These are phyloP conservation scores for Gila orcuttii DNA, from an alignment of 2,113 vertebrate species.

Conservation along the genomic window DNA sequence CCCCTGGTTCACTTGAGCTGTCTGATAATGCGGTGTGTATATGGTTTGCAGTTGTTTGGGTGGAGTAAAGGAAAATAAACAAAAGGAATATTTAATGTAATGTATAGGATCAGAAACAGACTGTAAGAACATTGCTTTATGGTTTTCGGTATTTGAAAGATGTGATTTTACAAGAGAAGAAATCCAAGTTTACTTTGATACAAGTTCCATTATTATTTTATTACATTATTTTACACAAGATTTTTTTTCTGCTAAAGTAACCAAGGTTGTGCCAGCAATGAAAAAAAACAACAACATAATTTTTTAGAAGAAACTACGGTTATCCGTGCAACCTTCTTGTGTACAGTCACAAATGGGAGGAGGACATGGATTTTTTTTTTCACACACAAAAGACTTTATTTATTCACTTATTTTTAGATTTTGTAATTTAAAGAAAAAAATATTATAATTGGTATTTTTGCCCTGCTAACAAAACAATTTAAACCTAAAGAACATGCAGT, in stretches of 20 bases:
- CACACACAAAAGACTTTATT: no score
- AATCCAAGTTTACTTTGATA: not conserved
- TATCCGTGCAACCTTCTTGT: not conserved
- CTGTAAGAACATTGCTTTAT: not conserved
- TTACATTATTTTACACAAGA: not conserved
- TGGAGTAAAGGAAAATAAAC: constrained; percentile 24
- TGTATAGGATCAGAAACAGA: not conserved
- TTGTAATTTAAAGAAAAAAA: not conserved
- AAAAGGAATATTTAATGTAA: not conserved
- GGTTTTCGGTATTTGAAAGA: not conserved
- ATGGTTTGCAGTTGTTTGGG: constrained; percentile 10
- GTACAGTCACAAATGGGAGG: no score
- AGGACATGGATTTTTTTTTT: no score
- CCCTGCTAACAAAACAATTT: not conserved
- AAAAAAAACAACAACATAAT: no score
- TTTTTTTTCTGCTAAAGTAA: not conserved
- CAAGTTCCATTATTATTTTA: not conserved
- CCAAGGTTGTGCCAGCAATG: not conserved
- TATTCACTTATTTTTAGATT: not conserved
- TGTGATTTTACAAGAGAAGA: not conserved
- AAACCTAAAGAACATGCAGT: not conserved
- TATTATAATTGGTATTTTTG: not conserved
- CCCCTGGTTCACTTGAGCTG: not conserved
- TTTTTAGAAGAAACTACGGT: not conserved
- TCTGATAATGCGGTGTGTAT: not conserved